Conservation (phyloP, 2,797 vertebrate genomes). For the Gallinago stenura region DNA sequence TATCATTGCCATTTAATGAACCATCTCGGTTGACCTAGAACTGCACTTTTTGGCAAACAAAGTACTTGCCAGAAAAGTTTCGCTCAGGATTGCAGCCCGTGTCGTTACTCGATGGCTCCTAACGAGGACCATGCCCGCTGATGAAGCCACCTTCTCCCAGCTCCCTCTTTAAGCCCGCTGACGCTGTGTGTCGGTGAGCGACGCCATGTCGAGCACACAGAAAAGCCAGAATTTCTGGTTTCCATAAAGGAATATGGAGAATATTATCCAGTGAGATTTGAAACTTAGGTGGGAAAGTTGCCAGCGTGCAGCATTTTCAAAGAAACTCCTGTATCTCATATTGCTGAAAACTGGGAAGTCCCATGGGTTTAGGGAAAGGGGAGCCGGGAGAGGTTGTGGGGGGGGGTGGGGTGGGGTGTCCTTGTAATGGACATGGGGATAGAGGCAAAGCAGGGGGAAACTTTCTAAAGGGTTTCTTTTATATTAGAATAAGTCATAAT, state of each 20-base stretch:
- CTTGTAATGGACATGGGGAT: background rate
- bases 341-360: constrained; percentile 65
- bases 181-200: background rate
- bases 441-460: background rate
- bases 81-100: rapidly evolving
- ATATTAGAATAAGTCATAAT: constrained; percentile 43
- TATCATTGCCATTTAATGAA: rapidly evolving
- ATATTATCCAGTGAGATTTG: constrained; percentile 73
- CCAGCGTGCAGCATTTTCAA: constrained; percentile 55
- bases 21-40: rapidly evolving
- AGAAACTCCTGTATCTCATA: constrained; percentile 63
- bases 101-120: rapidly evolving
- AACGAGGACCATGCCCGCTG: background rate
- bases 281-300: constrained; percentile 72
- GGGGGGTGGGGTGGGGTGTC: background rate
- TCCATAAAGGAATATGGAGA: constrained; percentile 71
- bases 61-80: rapidly evolving
- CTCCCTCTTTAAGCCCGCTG: background rate
- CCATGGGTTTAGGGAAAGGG: background rate
- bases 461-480: constrained; percentile 58
- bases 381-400: background rate
- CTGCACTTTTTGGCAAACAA: background rate
- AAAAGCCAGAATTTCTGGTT: constrained; percentile 63
- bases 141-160: rapidly evolving
- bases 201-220: background rate